Evolutionary conservation across 2,888 invertebrate genomes (phyloP).

Genomic region (Alviniconcha strummeri): DNA sequence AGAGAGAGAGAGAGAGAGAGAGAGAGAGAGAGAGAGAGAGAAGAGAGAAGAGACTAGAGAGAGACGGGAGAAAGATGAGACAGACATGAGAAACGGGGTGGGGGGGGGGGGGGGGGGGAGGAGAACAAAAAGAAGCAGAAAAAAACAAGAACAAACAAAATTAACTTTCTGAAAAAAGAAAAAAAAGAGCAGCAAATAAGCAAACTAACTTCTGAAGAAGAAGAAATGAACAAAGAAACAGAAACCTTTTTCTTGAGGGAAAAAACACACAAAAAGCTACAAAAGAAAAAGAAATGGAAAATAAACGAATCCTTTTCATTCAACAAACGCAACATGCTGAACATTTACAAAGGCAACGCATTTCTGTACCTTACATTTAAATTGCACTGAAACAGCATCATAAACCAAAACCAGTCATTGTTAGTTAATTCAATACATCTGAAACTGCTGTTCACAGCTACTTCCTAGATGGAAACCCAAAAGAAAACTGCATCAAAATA

Average conservation of each 20-base stretch:
- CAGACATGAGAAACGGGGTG: not conserved
- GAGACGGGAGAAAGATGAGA: not conserved
- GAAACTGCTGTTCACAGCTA: too few species aligned
- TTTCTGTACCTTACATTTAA: too few species aligned
- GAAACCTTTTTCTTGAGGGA: not conserved
- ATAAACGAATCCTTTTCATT: not conserved
- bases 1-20: not conserved
- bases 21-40: conserved; percentile 21
- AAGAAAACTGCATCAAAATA: too few species aligned
- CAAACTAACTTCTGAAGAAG: not conserved
- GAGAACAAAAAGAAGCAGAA: not conserved
- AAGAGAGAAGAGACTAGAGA: not conserved
- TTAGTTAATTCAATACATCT: too few species aligned
- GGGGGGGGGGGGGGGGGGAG: not conserved
- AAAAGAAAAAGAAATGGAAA: not conserved
- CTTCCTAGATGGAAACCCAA: too few species aligned
- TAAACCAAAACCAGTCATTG: too few species aligned
- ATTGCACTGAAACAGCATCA: too few species aligned
- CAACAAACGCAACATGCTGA: too few species aligned
- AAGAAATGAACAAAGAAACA: not conserved
- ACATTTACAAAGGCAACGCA: too few species aligned
- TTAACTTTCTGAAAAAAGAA: not conserved
- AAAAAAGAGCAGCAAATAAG: not conserved
- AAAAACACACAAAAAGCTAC: not conserved
- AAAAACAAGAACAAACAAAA: not conserved